phyloP scores from a whole-genome alignment of 1,140 invertebrate genomes.

The Matsumurasca onukii region DNA sequence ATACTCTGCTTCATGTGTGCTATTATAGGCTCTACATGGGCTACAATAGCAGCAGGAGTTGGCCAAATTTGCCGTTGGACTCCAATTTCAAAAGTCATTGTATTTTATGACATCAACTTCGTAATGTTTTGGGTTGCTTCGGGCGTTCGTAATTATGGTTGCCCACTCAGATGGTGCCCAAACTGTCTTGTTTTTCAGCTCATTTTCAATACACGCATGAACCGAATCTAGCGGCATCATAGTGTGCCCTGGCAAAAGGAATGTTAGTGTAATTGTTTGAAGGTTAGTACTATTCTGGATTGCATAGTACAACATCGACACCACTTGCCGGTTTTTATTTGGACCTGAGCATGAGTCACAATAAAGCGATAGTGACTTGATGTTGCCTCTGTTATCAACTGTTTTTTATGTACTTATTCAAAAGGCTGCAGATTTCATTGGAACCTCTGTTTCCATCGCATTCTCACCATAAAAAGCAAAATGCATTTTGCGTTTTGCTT shows the following conservation, averaged over 20 bases:
- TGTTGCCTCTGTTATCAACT: background rate
- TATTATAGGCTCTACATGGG: constrained; percentile 18
- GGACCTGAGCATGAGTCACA: background rate
- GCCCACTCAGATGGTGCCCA: background rate
- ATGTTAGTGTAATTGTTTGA: background rate
- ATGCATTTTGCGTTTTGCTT: background rate
- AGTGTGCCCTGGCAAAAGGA: background rate
- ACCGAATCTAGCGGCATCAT: background rate
- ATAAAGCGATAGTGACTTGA: background rate
- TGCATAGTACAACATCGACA: background rate
- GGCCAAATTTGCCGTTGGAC: background rate
- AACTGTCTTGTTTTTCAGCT: background rate
- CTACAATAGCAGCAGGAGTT: constrained; percentile 15
- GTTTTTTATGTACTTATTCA: background rate
- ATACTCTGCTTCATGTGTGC: constrained; percentile 17
- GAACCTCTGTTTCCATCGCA: background rate
- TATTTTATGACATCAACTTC: background rate
- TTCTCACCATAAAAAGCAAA: background rate
- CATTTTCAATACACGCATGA: background rate
- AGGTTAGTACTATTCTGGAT: background rate
- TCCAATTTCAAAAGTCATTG: background rate
- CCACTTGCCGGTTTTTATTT: background rate
- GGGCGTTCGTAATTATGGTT: background rate
- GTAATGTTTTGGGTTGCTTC: background rate
- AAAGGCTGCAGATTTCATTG: background rate